Base-by-base conservation (phyloP, 2,797 vertebrate species). In the Trachurus trachurus region DNA sequence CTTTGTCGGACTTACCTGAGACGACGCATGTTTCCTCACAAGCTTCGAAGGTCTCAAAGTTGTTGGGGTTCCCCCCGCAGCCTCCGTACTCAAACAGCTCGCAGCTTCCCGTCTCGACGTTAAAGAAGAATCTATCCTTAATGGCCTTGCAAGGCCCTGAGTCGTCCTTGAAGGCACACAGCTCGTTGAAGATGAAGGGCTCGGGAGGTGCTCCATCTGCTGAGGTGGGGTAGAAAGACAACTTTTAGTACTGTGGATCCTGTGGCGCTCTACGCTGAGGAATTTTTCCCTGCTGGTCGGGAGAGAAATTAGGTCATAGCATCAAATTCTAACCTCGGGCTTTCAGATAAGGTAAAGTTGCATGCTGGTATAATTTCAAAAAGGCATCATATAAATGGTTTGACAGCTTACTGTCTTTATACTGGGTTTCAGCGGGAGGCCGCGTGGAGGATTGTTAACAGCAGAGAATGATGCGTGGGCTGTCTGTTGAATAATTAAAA, bases 41-140 rank as follows among this genome's bases (percentile, higher is more conserved):
- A 1, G 92, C 93, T 45, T 96, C 93, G 74, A 93, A 1, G 0
- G 92, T 97, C 5, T 84, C 54, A 34, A 98, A 99, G 74, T 97
- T 97, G 94, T 99, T 99, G 49, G 83, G 71, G 42, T 99, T 99
- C 67, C 98, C 98, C 0, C 88, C 76, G 17, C 98, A 99, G 40
- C 98, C 98, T 6, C 97, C 97, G 0, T 96, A 99, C 6, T 95
- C 91, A 68, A 99, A 99, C 0, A 19, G 21, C 84, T 97, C 94
- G 31, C 97, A 98, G 26, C 44, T 78, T 1, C 70, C 93, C 0
- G 94, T 94, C 69, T 94, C 92, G 1, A 96, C 86, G 2, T 96
- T 93, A 85, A 97, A 99, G 91, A 96, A 97, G 76, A 89, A 98
- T 0, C 93, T 93, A 0, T 84, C 72, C 34, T 93, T 92, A 15